Conservation (phyloP, 2,797 vertebrate genomes). For the Eulemur rubriventer region DNA sequence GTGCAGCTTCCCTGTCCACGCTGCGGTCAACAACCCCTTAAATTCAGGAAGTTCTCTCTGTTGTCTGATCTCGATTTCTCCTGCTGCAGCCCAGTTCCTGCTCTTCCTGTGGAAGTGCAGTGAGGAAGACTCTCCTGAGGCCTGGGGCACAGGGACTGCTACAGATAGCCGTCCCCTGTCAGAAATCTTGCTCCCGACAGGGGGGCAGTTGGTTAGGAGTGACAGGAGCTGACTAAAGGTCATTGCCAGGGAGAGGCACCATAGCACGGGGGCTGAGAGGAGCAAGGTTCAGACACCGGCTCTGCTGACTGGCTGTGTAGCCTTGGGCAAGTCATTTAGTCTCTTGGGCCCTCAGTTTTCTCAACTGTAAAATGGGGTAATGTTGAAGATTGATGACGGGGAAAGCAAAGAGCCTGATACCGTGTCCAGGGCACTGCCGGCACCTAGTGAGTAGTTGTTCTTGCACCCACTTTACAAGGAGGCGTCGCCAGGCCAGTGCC, state of each 20-base stretch:
- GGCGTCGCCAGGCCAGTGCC: not conserved
- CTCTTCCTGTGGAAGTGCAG: slow-evolving; percentile 6
- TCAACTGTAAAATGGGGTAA: not conserved
- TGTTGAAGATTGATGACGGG: not conserved
- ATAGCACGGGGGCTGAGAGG: accelerated
- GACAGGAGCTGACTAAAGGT: not conserved
- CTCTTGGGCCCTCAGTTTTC: not conserved
- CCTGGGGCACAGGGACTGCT: not conserved
- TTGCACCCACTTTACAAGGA: not conserved
- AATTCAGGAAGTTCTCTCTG: slow-evolving; percentile 53
- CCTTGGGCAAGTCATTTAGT: not conserved
- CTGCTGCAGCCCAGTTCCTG: not conserved
- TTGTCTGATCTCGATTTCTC: slow-evolving; percentile 16
- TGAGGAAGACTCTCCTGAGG: not conserved
- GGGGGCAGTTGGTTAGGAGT: not conserved
- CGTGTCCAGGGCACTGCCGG: not conserved
- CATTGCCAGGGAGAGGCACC: not conserved
- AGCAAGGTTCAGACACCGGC: not conserved
- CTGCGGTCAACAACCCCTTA: not conserved
- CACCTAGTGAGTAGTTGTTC: not conserved
- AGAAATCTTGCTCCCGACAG: not conserved
- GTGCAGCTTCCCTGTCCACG: slow-evolving; percentile 2
- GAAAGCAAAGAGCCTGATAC: not conserved
- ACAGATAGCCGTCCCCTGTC: not conserved
- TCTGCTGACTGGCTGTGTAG: not conserved